Base-by-base conservation (phyloP, 53 echinoderm and acorn worm genomes). In the Astropecten irregularis region DNA sequence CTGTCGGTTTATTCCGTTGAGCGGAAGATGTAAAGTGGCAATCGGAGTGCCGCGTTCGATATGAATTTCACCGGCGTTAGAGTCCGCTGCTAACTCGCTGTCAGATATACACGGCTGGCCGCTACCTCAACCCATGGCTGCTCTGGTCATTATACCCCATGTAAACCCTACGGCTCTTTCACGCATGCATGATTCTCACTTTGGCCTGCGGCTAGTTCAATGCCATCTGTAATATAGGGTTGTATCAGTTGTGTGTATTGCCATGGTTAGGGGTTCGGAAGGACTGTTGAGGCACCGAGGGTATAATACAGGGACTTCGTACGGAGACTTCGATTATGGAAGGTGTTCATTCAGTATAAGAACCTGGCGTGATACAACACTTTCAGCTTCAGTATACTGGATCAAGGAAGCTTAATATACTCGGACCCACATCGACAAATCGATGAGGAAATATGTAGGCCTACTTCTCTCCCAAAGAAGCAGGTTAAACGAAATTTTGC, bases 131-230 rank as follows among this genome's bases (percentile, higher is more conserved):
- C 59, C 31, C 59, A 58, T 21, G 54, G 20, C n/a, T n/a, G n/a
- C n/a, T n/a, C n/a, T n/a, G n/a, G n/a, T n/a, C n/a, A n/a, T n/a
- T n/a, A n/a, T n/a, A n/a, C n/a, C n/a, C 71, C 40, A 42, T 33
- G 44, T 29, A 16, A 15, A 62, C 61, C 79, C 79, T 79, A 79
- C 79, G 79, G 79, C 79, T 79, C 21, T 79, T 79, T 79, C 61
- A 76, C 59, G 40, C 59, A 54, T 40, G 76, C 39, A 35, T 76
- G 32, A 40, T 26, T 35, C 18, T 46, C 47, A 7, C 47, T 14
- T 46, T 46, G 8, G 14, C 8, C 8, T 46, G 47, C 14, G 8
- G 47, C 14, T 14, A 9, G 8, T 46, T 14, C 47, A 9, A 46
- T 46, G 14, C 47, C 14, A 14, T 9, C 8, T 7, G 47, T 14